Conservation (phyloP, 2,888 invertebrate species). For the Nasonovia ribisnigri region DNA sequence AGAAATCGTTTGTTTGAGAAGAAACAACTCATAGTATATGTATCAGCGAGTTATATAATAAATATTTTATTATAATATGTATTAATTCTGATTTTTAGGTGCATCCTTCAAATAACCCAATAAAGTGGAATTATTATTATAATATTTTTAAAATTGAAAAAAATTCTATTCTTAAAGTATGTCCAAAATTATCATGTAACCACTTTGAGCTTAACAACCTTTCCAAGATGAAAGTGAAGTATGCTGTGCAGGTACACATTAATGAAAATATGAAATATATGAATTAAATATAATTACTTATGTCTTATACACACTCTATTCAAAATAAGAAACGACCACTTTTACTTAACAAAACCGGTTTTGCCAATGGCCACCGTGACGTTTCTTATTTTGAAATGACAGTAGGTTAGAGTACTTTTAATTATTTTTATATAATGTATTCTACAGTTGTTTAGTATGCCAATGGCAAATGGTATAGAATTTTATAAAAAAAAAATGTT, state of each 20-base stretch:
- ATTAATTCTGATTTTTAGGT: not conserved
- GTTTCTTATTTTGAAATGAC: no score
- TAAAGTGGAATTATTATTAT: not conserved
- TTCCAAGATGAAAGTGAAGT: not conserved
- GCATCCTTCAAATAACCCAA: not conserved
- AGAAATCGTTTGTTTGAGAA: slow-evolving; percentile 2
- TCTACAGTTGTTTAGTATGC: slow-evolving; percentile 19
- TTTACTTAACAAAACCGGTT: no score
- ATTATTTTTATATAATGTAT: not conserved
- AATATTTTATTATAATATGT: not conserved
- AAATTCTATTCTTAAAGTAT: slow-evolving; percentile 10
- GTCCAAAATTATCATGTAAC: not conserved
- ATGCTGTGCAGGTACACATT: not conserved
- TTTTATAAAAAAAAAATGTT: slow-evolving; percentile 9
- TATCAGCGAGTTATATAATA: not conserved
- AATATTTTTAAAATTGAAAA: not conserved
- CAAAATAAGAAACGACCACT: no score
- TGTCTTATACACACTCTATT: no score
- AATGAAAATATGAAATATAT: not conserved
- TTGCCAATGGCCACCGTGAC: no score
- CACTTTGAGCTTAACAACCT: not conserved
- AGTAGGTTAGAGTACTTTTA: not conserved
- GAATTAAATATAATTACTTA: not conserved
- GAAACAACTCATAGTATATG: not conserved
- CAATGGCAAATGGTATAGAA: not conserved